phyloP scores from a whole-genome alignment of 2,888 invertebrate genomes.

The Ctena decussata region DNA sequence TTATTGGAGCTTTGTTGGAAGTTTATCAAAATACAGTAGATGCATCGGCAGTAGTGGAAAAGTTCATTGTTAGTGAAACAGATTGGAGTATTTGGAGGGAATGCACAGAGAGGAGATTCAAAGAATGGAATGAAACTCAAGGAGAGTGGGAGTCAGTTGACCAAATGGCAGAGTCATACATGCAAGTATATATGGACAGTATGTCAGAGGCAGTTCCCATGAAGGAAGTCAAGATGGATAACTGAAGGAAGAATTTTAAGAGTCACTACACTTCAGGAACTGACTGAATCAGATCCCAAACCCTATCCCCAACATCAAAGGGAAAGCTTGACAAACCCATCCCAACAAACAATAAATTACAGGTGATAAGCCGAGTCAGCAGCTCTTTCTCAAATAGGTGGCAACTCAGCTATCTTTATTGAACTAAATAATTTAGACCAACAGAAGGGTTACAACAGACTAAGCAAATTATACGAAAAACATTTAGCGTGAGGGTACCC shows the following conservation, averaged over 20 bases:
- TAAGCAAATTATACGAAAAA: too few relatives aligned
- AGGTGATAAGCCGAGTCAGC: too few relatives aligned
- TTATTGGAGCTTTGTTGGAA: not conserved
- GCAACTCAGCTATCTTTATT: too few relatives aligned
- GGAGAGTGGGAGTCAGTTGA: not conserved
- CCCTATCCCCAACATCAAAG: too few relatives aligned
- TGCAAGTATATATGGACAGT: constrained; percentile 8
- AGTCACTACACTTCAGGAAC: too few relatives aligned
- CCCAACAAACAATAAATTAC: too few relatives aligned
- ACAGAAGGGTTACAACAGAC: too few relatives aligned
- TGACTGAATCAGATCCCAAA: too few relatives aligned
- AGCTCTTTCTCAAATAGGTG: too few relatives aligned
- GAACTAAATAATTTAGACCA: too few relatives aligned
- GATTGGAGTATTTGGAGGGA: not conserved
- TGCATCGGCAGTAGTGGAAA: not conserved
- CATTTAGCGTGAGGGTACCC: too few relatives aligned
- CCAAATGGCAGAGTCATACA: constrained; percentile 6
- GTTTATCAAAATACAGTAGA: not conserved
- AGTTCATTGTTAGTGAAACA: not conserved
- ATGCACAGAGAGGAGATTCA: not conserved
- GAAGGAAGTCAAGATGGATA: not conserved
- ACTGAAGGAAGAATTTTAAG: not conserved
- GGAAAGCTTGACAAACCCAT: too few relatives aligned
- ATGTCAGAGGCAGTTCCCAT: constrained; percentile 17
- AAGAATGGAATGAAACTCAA: not conserved